A percentile compares a stretch with the other conserved stretches of the same genome.
These are phyloP conservation scores for Prenolepis imparis DNA, from an alignment of 2,888 invertebrate genomes.

Conservation along the genomic window DNA sequence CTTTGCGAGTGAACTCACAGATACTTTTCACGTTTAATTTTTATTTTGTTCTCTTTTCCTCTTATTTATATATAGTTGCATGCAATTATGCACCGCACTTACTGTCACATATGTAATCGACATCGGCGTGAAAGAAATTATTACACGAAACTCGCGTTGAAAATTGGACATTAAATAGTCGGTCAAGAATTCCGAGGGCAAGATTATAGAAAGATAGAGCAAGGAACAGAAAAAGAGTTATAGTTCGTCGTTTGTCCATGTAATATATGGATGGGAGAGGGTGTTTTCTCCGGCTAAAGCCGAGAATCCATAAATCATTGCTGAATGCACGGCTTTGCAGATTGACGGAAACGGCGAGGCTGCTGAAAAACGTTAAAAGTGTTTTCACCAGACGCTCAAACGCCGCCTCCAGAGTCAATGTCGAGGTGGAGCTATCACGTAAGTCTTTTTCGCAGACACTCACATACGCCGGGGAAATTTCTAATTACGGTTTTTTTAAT, in stretches of 20 bases:
- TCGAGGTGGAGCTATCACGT: slow-evolving; percentile 97
- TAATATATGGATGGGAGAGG: slow-evolving; percentile 43
- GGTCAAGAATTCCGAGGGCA: slow-evolving; percentile 10
- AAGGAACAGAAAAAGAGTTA: not conserved
- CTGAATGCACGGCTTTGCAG: slow-evolving; percentile 88
- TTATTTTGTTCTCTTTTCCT: not conserved
- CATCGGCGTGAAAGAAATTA: slow-evolving; percentile 3
- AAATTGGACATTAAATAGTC: not conserved
- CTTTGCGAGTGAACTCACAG: not conserved
- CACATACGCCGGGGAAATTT: slow-evolving; percentile 54
- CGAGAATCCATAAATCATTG: slow-evolving; percentile 67
- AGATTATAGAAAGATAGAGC: slow-evolving; percentile 32
- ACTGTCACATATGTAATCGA: slow-evolving; percentile 10
- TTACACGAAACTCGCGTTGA: slow-evolving; percentile 2
- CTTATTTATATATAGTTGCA: slow-evolving; percentile 11
- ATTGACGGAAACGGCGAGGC: slow-evolving; percentile 98
- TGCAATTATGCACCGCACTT: slow-evolving; percentile 37
- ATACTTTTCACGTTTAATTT: slow-evolving; percentile 10
- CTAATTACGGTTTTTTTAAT: not conserved
- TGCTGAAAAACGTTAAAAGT: slow-evolving; percentile 97
- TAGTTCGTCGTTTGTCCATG: slow-evolving; percentile 38
- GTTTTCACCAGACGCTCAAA: slow-evolving; percentile 94
- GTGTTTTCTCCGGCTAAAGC: slow-evolving; percentile 13
- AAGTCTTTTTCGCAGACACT: slow-evolving; percentile 87
- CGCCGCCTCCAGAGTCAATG: slow-evolving; percentile 91